Evolutionary conservation across 2,888 invertebrate genomes (phyloP).

Genomic region (Chouioia cunea): DNA sequence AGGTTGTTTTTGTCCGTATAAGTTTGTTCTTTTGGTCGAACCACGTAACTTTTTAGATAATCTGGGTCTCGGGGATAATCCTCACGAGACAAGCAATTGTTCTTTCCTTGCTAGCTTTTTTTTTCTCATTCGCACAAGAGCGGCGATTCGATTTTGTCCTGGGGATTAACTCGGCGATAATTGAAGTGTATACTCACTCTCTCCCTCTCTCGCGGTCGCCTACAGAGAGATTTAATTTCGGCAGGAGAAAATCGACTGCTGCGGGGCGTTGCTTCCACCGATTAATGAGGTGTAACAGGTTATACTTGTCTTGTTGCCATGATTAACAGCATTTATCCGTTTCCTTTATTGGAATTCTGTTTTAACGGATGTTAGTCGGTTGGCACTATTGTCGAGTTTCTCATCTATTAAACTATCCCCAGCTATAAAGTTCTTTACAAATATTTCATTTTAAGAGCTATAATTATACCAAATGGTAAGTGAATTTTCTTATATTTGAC

Average conservation of each 20-base stretch:
- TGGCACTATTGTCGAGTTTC: no score
- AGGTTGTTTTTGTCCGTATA: not conserved
- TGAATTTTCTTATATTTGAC: no score
- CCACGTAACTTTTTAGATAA: conserved; percentile 20
- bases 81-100: conserved; percentile 21
- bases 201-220: not conserved
- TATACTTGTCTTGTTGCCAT: no score
- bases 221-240: not conserved
- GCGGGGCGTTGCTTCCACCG: not conserved
- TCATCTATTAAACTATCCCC: conserved; percentile 27
- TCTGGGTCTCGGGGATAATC: conserved; percentile 11
- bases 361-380: not conserved
- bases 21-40: no score
- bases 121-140: not conserved
- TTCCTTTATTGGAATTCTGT: no score
- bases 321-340: no score
- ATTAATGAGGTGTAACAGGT: no score
- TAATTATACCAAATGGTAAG: no score
- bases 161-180: conserved; percentile 22
- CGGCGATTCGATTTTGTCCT: conserved; percentile 9
- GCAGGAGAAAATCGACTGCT: no score
- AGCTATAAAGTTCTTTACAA: conserved; percentile 16
- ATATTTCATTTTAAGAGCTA: no score
- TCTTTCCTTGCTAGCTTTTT: not conserved
- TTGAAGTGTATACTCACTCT: conserved; percentile 14